These are phyloP conservation scores for Plecturocebus donacophilus DNA, from an alignment of 2,113 vertebrate species.

Conservation along the genomic window DNA sequence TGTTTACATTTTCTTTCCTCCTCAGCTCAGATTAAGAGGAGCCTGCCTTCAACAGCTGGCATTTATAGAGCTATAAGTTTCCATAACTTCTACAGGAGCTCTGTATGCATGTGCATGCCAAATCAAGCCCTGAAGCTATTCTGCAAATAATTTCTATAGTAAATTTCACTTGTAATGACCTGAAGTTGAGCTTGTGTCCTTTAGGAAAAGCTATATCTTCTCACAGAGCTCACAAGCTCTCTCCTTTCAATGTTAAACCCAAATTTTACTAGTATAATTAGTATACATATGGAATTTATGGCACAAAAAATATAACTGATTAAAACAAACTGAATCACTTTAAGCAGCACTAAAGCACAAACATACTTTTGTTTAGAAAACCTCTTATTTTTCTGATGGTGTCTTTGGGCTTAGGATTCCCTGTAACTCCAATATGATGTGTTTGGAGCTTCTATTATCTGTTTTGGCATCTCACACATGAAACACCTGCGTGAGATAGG, in stretches of 20 bases:
- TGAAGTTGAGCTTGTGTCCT: slow-evolving; percentile 61
- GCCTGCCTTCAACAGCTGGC: slow-evolving; percentile 68
- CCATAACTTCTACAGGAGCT: slow-evolving; percentile 63
- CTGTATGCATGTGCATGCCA: slow-evolving; percentile 39
- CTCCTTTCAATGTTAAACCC: slow-evolving; percentile 31
- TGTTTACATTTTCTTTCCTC: slow-evolving; percentile 42
- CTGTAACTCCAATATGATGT: slow-evolving; percentile 48
- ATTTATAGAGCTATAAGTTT: slow-evolving; percentile 69
- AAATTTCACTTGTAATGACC: slow-evolving; percentile 75
- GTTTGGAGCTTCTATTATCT: slow-evolving; percentile 49
- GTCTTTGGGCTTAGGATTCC: slow-evolving; percentile 53
- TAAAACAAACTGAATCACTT: slow-evolving; percentile 65
- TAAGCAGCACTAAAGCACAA: slow-evolving; percentile 60
- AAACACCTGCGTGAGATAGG: slow-evolving; percentile 68
- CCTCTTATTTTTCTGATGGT: not conserved
- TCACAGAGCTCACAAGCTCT: slow-evolving; percentile 31
- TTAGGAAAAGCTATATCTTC: slow-evolving; percentile 54
- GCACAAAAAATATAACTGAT: slow-evolving; percentile 68
- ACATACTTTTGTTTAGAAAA: slow-evolving; percentile 56
- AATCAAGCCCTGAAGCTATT: slow-evolving; percentile 67
- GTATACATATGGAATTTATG: slow-evolving; percentile 66
- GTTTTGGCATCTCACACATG: slow-evolving; percentile 69
- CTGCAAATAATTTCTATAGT: slow-evolving; percentile 74
- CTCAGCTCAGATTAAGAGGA: slow-evolving; percentile 1
- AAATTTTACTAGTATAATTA: slow-evolving; percentile 65